Evolutionary conservation across 30 jellyfish, hydroid and myxozoan species (phyloP).

Genomic region (Aurelia sp.): DNA sequence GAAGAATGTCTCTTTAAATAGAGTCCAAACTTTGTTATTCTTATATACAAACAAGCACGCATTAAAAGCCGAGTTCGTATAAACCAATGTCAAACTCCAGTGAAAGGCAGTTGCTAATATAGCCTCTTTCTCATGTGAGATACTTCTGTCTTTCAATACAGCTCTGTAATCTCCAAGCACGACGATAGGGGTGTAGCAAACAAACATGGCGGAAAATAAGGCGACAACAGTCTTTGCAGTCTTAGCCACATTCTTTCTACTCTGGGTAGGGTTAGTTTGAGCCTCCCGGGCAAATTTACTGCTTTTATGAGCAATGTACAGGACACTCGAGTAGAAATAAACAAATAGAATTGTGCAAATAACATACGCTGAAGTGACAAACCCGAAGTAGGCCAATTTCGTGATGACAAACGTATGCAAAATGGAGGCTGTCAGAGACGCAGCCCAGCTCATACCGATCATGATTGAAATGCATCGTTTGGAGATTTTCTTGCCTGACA

Average conservation of each 20-base stretch:
- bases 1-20: constrained; percentile 26
- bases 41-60: constrained; percentile 26
- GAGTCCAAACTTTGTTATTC: constrained; percentile 23
- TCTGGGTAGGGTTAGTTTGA: background rate
- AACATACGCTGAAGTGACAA: constrained; percentile 30
- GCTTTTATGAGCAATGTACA: constrained; percentile 22
- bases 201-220: constrained; percentile 28
- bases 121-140: constrained; percentile 20
- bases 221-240: constrained; percentile 39
- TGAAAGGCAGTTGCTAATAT: constrained; percentile 16
- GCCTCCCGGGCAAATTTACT: background rate
- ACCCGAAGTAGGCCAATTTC: constrained; percentile 50
- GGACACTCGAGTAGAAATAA: constrained; percentile 39
- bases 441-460: constrained; percentile 34
- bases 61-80: constrained; percentile 47
- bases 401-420: constrained; percentile 29
- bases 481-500: constrained; percentile 36
- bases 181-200: constrained; percentile 44
- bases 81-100: constrained; percentile 53
- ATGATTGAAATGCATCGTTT: background rate
- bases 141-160: constrained; percentile 3
- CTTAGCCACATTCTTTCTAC: constrained; percentile 1
- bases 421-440: constrained; percentile 7
- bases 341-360: constrained; percentile 23
- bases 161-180: constrained; percentile 49